Evolutionary conservation across 2,888 invertebrate genomes (phyloP).

Genomic region (Drosophila prolongata): DNA sequence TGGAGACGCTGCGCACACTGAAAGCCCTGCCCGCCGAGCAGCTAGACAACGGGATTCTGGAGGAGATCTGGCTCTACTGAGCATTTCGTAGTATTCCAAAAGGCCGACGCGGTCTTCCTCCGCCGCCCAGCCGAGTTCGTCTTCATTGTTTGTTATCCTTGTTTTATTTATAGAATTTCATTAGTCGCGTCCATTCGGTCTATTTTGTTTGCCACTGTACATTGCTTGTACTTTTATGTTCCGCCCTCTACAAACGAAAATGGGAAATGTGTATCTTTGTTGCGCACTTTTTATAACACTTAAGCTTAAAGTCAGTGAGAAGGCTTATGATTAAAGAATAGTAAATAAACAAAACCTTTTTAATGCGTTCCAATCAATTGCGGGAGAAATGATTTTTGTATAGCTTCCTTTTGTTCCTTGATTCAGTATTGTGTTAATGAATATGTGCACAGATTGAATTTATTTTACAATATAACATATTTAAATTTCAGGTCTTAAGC

Average conservation of each 20-base stretch:
- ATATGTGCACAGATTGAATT: too few species aligned
- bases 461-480: too few species aligned
- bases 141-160: slow-evolving; percentile 41
- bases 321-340: slow-evolving; percentile 36
- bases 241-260: slow-evolving; percentile 23
- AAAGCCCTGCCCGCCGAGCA: slow-evolving; percentile 91
- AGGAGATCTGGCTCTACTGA: slow-evolving; percentile 90
- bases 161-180: slow-evolving; percentile 25
- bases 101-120: slow-evolving; percentile 1
- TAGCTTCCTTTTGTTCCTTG: background rate
- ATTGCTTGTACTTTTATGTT: slow-evolving; percentile 28
- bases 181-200: slow-evolving; percentile 2
- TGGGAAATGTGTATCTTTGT: slow-evolving; percentile 10
- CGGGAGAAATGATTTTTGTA: background rate
- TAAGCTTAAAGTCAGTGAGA: slow-evolving; percentile 32
- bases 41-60: slow-evolving; percentile 89
- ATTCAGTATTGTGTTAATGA: too few species aligned
- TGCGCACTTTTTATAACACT: slow-evolving; percentile 34
- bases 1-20: slow-evolving; percentile 93
- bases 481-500: too few species aligned
- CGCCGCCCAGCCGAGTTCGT: slow-evolving; percentile 12
- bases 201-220: slow-evolving; percentile 24
- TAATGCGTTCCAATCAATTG: background rate
- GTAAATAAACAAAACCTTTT: slow-evolving; percentile 9
- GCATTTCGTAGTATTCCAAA: slow-evolving; percentile 37